A percentile compares a stretch with the other conserved stretches of the same genome.
Evolutionary conservation across 2,113 vertebrate genomes (phyloP).

Genomic region (Perccottus glenii): DNA sequence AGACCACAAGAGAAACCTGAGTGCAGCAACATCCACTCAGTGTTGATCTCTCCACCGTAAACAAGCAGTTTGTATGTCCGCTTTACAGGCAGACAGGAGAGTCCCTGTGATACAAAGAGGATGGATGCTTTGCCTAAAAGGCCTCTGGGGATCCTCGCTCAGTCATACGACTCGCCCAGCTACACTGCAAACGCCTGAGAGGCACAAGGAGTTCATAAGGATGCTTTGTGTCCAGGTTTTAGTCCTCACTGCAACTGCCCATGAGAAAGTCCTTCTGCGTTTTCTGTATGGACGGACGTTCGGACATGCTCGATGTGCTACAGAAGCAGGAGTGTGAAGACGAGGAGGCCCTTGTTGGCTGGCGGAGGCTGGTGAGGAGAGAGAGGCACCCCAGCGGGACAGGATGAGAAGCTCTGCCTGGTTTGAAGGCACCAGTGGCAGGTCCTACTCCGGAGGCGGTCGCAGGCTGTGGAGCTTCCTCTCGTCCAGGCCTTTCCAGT

Average conservation of each 20-base stretch:
- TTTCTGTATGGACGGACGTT: slow-evolving; percentile 55
- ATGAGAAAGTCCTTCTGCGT: slow-evolving; percentile 57
- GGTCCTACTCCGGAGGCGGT: slow-evolving; percentile 85
- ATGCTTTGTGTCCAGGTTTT: slow-evolving; percentile 46
- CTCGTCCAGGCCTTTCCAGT: slow-evolving; percentile 95
- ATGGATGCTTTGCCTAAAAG: slow-evolving; percentile 49
- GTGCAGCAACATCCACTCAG: slow-evolving; percentile 29
- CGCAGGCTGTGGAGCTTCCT: slow-evolving; percentile 87
- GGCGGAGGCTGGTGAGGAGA: slow-evolving; percentile 60
- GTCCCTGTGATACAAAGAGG: slow-evolving; percentile 40
- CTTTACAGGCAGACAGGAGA: slow-evolving; percentile 52
- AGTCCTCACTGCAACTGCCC: slow-evolving; percentile 47
- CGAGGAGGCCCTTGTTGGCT: slow-evolving; percentile 52
- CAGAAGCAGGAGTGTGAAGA: slow-evolving; percentile 64
- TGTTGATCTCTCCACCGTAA: slow-evolving; percentile 54
- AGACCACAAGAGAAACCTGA: slow-evolving; percentile 20
- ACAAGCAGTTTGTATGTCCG: slow-evolving; percentile 64
- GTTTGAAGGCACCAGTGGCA: slow-evolving; percentile 26
- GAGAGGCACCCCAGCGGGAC: slow-evolving; percentile 47
- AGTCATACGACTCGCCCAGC: slow-evolving; percentile 61
- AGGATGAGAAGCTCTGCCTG: slow-evolving; percentile 39
- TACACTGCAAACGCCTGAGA: slow-evolving; percentile 55
- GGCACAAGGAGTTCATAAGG: slow-evolving; percentile 63
- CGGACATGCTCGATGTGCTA: slow-evolving; percentile 58
- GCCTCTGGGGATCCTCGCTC: slow-evolving; percentile 42